Evolutionary conservation across 2,797 vertebrate genomes (phyloP), one percentile per base, ranked within the genome.

Genomic region (Sebastolobus alascanus): DNA sequence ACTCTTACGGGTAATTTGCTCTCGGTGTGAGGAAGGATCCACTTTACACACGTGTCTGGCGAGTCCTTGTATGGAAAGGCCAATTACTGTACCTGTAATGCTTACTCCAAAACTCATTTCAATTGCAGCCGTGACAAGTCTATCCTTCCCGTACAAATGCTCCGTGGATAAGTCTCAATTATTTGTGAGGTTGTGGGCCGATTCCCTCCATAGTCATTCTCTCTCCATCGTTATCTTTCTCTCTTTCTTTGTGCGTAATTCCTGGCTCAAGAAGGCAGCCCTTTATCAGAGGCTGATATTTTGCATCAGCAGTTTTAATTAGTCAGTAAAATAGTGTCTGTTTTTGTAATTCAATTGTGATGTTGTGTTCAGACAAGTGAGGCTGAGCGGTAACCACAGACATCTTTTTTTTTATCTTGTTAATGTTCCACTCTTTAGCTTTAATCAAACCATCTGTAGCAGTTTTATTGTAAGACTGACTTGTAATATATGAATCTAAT

Each of bases 251-350:
- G 59, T 75, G 72, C 20, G 2, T 79, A 81, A 89, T 82, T 84
- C 40, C 40, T 73, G 38, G 60, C 69, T 75, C 50, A n/a, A 67
- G 43, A 73, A 67, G 67, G 60, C 40, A 56, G 75, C 43, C 54
- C 18, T 64, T 79, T 73, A 84, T 84, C 66, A 79, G 58, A 50
- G 22, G 64, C 33, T 65, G 69, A 77, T 75, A 69, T 78, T 88
- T 80, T 67, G 80, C 83, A 79, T 75, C 73, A 69, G 55, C 43
- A 13, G 72, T 73, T 89, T 87, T 80, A 90, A 88, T 89, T 81
- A 81, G 76, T 65, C 54, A 10, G 55, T 69, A 40, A 80, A 75
- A 29, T 25, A 67, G 50, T 31, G 65, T 71, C 60, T 64, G 52
- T 29, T 63, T 75, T 75, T 77, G 14, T 64, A 64, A 58, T 60